phyloP scores from a whole-genome alignment of 2,888 invertebrate genomes.

The Automeris io region DNA sequence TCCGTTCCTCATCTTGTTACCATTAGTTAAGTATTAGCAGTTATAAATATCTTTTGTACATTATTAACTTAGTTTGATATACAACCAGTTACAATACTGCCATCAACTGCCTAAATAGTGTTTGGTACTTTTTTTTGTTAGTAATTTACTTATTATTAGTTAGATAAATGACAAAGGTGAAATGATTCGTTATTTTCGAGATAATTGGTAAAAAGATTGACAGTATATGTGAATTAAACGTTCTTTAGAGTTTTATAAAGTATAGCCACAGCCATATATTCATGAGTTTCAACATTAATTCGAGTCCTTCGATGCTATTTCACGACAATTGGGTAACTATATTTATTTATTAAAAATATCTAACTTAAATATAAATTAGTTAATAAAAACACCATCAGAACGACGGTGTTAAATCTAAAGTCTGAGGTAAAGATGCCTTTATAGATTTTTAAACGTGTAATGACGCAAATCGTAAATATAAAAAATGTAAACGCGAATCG shows the following conservation, averaged over 20 bases:
- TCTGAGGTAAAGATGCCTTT: conserved; percentile 77
- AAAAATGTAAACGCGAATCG: conserved; percentile 58
- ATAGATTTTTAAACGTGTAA: conserved; percentile 72
- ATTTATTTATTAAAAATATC: conserved; percentile 65
- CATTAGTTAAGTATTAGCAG: conserved; percentile 71
- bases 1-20: conserved; percentile 74
- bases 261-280: neutral
- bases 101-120: conserved; percentile 76
- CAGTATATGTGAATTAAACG: conserved; percentile 34
- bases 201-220: conserved; percentile 55
- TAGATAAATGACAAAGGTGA: conserved; percentile 56
- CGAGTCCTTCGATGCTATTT: conserved; percentile 23
- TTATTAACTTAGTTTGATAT: conserved; percentile 59
- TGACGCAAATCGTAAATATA: conserved; percentile 59
- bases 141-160: conserved; percentile 46
- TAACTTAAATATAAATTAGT: conserved; percentile 69
- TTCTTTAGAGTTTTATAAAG: conserved; percentile 11
- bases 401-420: conserved; percentile 74
- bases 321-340: conserved; percentile 59
- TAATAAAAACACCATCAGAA: conserved; percentile 62
- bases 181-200: conserved; percentile 70
- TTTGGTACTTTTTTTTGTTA: conserved; percentile 53
- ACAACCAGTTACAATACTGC: conserved; percentile 75
- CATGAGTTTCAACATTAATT: conserved; percentile 5
- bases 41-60: conserved; percentile 59